phyloP scores from a whole-genome alignment of 2,888 invertebrate genomes.

The Neuroscelio doddi region DNA sequence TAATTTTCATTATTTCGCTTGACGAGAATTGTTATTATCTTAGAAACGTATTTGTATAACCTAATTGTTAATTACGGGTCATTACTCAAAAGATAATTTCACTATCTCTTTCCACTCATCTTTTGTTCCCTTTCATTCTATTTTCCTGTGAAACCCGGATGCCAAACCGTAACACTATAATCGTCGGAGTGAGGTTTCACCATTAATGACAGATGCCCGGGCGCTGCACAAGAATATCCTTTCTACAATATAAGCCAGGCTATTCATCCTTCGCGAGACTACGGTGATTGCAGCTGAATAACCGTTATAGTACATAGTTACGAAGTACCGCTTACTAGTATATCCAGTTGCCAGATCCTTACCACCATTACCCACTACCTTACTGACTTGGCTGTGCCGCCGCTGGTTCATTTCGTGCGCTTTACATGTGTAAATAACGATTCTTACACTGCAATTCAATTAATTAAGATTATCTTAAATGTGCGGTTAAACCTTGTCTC shows the following conservation, averaged over 20 bases:
- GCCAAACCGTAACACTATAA: constrained; percentile 40
- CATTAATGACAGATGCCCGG: constrained; percentile 37
- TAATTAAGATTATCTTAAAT: constrained; percentile 10
- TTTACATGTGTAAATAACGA: constrained; percentile 24
- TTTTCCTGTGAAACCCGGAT: constrained; percentile 41
- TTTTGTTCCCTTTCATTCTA: constrained; percentile 18
- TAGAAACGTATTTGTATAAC: no score
- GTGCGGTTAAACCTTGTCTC: background rate
- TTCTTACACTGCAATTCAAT: constrained; percentile 13
- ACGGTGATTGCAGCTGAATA: constrained; percentile 38
- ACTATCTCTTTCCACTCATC: constrained; percentile 18
- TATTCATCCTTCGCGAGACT: constrained; percentile 42
- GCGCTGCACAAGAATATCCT: constrained; percentile 27
- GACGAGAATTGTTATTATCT: no score
- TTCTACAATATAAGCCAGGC: constrained; percentile 29
- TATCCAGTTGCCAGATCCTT: constrained; percentile 33
- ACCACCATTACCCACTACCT: constrained; percentile 43
- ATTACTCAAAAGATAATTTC: no score
- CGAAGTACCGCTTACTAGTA: constrained; percentile 38
- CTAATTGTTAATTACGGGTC: no score
- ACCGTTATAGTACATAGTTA: constrained; percentile 40
- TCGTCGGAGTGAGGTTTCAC: constrained; percentile 40
- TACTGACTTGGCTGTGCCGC: constrained; percentile 19
- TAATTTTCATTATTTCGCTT: no score
- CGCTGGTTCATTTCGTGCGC: constrained; percentile 9